Base-by-base conservation (phyloP, 2,888 invertebrate species). In the Agelastica alni region DNA sequence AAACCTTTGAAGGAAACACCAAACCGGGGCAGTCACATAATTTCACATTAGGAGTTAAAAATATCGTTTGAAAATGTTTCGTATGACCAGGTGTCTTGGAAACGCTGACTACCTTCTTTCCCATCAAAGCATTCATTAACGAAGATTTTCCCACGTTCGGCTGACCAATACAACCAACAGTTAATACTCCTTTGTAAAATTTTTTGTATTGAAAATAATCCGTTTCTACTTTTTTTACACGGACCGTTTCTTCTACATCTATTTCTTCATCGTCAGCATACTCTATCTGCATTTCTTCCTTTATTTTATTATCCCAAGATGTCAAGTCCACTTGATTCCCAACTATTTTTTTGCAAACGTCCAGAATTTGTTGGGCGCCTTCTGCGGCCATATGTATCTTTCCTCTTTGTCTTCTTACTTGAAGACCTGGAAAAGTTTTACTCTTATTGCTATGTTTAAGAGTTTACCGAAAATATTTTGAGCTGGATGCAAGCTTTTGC, bases 121-220 rank as follows among this genome's bases (percentile, higher is more conserved):
- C 96, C 84, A 94, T 91, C 2, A 96, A 78, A 0, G 94, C 93
- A 80, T 97, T 97, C 76, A 97, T 88, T 0, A 97, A 76, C 0
- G 96, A 95, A 0, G 95, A 95, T 78, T 97, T 97, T 36, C 96
- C 96, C 14, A 95, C 96, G 77, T 97, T 97, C 4, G 96, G 96
- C 70, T 93, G 93, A 0, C 96, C 96, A 4, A 70, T 31, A 51
- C 70, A 70, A 0, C 96, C 96, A 51, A 97, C 84, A 0, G 95
- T 95, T 2, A 96, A 75, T 2, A 92, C 77, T 0, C 90, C 91
- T 67, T 86, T 85, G 67, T 86, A 86, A 39, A 39, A 96, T 64
- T 79, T 81, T 58, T 83, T 87, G 71, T 91, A 89, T 4, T 83
- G 74, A 67, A 83, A 84, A 69, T 77, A 89, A 0, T 82, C 74